These are phyloP conservation scores for Varecia variegata DNA, from an alignment of 2,797 vertebrate species.

Conservation along the genomic window DNA sequence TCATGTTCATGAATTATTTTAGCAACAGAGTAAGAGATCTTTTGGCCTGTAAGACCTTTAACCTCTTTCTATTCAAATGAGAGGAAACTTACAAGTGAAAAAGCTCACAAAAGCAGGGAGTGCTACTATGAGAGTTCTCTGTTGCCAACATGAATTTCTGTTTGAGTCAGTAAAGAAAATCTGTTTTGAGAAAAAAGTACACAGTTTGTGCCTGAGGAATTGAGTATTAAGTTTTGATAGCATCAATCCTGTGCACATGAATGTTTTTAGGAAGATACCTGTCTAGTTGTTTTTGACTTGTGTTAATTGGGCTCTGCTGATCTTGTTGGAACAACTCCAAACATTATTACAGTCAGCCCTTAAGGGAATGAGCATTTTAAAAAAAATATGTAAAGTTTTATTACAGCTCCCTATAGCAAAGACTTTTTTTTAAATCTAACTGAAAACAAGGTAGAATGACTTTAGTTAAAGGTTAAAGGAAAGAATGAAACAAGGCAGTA, in stretches of 20 bases:
- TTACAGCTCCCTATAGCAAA: slow-evolving; percentile 16
- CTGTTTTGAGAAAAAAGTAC: not conserved
- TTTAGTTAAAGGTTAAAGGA: not conserved
- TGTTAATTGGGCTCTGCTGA: not conserved
- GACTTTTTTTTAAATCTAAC: slow-evolving; percentile 42
- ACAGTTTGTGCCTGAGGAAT: not conserved
- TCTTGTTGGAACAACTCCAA: not conserved
- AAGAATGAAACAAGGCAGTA: not conserved
- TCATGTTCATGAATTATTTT: not conserved
- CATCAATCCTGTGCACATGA: not conserved
- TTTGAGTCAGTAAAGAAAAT: slow-evolving; percentile 26
- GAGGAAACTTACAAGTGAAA: not conserved
- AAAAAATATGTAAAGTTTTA: slow-evolving; percentile 24
- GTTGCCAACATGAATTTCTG: not conserved
- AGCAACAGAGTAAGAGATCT: not conserved
- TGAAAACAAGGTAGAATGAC: not conserved
- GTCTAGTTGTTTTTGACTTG: not conserved
- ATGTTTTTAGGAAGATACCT: not conserved
- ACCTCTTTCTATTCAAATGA: not conserved
- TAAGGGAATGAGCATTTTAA: not conserved
- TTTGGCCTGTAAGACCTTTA: not conserved
- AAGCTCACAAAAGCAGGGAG: not conserved
- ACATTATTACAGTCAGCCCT: not conserved
- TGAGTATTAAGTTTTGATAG: not conserved
- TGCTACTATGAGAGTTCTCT: not conserved